These are phyloP conservation scores for Dicyrtoma fusca DNA, from an alignment of 2,888 invertebrate species.

Conservation along the genomic window DNA sequence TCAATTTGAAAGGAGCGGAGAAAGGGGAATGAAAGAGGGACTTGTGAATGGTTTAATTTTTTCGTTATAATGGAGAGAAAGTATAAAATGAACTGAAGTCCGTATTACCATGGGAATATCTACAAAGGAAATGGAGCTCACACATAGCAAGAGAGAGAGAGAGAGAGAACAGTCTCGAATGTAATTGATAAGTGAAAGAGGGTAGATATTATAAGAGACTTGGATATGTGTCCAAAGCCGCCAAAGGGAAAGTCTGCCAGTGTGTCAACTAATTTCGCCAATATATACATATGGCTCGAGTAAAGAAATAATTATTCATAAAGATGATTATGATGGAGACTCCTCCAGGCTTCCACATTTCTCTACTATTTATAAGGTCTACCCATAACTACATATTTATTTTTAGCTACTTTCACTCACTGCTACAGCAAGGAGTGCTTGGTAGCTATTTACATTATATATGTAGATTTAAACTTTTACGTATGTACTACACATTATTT, in stretches of 20 bases:
- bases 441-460: no score
- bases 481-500: no score
- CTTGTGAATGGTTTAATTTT: no score
- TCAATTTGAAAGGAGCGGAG: no score
- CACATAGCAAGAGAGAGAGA: background rate
- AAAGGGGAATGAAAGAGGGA: no score
- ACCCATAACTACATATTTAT: no score
- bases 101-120: no score
- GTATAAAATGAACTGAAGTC: no score
- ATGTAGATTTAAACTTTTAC: no score
- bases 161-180: background rate
- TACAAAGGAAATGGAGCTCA: background rate
- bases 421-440: no score
- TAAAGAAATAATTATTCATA: slow-evolving; percentile 34
- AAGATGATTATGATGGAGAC: slow-evolving; percentile 13
- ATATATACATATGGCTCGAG: background rate
- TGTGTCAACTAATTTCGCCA: slow-evolving; percentile 4
- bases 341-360: slow-evolving; percentile 9
- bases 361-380: background rate
- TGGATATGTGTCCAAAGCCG: background rate
- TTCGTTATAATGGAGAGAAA: no score
- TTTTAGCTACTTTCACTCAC: no score
- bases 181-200: slow-evolving; percentile 16
- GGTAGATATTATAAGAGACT: background rate
- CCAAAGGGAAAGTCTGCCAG: slow-evolving; percentile 5